Base-by-base conservation (phyloP, 2,888 invertebrate genomes). In the Drosophila peninsularis region DNA sequence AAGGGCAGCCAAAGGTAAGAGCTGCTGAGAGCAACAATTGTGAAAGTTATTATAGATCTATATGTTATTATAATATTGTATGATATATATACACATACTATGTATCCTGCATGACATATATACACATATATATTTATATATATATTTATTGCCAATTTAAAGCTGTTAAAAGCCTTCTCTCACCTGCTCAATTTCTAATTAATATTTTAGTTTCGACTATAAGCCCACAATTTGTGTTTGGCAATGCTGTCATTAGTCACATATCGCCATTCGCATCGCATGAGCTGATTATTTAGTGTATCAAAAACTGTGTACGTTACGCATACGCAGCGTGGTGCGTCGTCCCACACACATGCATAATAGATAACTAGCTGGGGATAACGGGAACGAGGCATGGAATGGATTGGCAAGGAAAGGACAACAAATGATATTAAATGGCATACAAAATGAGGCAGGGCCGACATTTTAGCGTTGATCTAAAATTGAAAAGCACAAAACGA, bases 361-460 rank as follows among this genome's bases (percentile, higher is more conserved):
- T 77, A 81, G 67, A 88, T 71, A 45, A 52, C 53, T 62, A 45
- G 67, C 78, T 56, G 58, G 69, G 79, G 57, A 82, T 64, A 62
- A 58, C 41, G 58, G 30, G 30, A 24, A 58, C 37, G 54, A 55
- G 24, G 52, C 55, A 27, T 27, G 21, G 42, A 17, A 13, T 21
- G 21, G 42, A 7, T 14, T 1, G 45, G 27, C 9, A 65, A 30
- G 66, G 32, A 81, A 63, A 72, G 60, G 61, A 69, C 82, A 75
- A 62, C 69, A 86, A 86, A 80, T 74, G 67, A 72, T 80, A 82
- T 82, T 90, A 88, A 86, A 90, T 80, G 65, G 87, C 84, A 88
- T 88, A 88, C 69, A 57, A 82, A 84, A 88, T 90, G 83, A 86
- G 79, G 44, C 69, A 65, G 61, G 45, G 47, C 44, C 58, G 37